Percentiles rank a stretch among this genome's conserved stretches.
Conservation (phyloP, 2,113 vertebrate genomes). For the Callipepla californica region DNA sequence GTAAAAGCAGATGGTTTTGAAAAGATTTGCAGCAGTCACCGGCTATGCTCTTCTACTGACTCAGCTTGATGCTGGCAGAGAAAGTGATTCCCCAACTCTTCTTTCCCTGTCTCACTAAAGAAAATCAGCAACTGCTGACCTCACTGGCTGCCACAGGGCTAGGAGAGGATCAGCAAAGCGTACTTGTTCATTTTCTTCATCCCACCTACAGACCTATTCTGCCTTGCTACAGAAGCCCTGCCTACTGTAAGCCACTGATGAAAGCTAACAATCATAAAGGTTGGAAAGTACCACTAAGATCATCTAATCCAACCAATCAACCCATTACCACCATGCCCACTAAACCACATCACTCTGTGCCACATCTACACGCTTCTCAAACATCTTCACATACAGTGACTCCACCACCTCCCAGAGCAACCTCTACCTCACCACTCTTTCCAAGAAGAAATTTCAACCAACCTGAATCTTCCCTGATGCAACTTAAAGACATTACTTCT, state of each 20-base stretch:
- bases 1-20: conserved; percentile 64
- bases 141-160: neutral
- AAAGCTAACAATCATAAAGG: neutral
- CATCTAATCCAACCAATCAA: no score
- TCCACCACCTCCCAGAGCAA: no score
- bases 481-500: no score
- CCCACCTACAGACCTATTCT: neutral
- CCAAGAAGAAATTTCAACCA: no score
- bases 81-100: neutral
- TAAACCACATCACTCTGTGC: no score
- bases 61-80: conserved; percentile 15
- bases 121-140: neutral
- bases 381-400: no score
- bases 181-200: neutral
- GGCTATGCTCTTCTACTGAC: neutral
- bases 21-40: neutral
- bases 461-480: no score
- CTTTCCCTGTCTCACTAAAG: neutral
- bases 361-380: no score
- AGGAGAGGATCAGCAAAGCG: neutral
- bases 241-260: fast-evolving
- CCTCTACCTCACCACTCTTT: no score
- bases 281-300: no score
- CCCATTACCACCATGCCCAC: no score
- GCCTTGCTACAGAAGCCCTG: neutral